A percentile compares a stretch with the other conserved stretches of the same genome.
Evolutionary conservation across 1,140 invertebrate genomes (phyloP).

Genomic region (Chionoecetes opilio): DNA sequence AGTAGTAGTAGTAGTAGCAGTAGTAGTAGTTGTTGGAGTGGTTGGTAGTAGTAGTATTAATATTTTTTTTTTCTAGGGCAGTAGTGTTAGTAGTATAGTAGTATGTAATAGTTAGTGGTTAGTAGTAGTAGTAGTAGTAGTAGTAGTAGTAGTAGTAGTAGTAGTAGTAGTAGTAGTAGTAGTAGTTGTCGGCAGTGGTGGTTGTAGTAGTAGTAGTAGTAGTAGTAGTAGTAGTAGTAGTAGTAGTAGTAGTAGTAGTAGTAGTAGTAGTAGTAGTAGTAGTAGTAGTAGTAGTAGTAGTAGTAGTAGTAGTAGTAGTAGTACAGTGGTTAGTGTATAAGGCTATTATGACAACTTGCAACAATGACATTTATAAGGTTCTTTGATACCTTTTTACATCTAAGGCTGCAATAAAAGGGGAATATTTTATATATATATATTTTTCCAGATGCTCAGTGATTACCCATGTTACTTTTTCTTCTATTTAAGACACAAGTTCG

Average conservation of each 20-base stretch:
- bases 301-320: conserved; percentile 50
- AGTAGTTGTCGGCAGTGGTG: background rate
- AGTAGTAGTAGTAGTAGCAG: background rate
- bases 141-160: conserved; percentile 45
- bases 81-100: background rate
- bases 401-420: no score
- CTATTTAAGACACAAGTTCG: no score
- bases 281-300: conserved; percentile 53
- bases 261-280: conserved; percentile 49
- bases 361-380: no score
- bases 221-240: background rate
- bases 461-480: no score
- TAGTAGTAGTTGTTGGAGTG: background rate
- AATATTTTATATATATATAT: no score
- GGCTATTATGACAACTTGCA: no score
- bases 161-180: conserved; percentile 50
- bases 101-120: conserved; percentile 49
- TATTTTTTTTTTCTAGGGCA: background rate
- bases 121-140: background rate
- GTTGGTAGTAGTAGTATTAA: no score
- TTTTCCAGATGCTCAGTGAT: no score
- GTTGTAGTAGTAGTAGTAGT: no score
- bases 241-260: conserved; percentile 12
- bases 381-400: no score
- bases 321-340: no score